Percentiles rank a stretch among this genome's conserved stretches.
phyloP scores from a whole-genome alignment of 2,797 vertebrate genomes.

The Avahi laniger region DNA sequence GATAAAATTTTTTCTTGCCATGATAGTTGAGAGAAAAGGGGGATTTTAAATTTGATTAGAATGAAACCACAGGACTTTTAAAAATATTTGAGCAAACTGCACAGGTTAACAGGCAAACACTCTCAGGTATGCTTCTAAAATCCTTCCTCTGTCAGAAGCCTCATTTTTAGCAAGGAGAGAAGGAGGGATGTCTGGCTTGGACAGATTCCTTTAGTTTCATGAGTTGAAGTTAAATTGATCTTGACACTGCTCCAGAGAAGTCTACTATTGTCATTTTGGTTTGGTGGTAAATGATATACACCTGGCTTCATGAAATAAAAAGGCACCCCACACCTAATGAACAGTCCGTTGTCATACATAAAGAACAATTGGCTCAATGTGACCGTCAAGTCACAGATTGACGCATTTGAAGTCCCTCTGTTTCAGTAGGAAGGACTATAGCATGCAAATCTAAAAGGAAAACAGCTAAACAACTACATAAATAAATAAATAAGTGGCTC shows the following conservation, averaged over 20 bases:
- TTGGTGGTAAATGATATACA: conserved; percentile 67
- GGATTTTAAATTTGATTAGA: conserved; percentile 50
- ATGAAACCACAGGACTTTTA: conserved; percentile 45
- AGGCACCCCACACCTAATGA: conserved; percentile 25
- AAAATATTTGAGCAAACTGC: conserved; percentile 59
- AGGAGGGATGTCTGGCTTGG: conserved; percentile 16
- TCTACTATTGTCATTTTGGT: conserved; percentile 62
- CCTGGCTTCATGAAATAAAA: neutral
- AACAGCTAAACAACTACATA: neutral
- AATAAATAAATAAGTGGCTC: conserved; percentile 23
- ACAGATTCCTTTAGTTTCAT: conserved; percentile 45
- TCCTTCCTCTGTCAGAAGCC: neutral
- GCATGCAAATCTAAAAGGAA: neutral
- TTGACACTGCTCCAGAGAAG: conserved; percentile 55
- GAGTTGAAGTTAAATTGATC: conserved; percentile 55
- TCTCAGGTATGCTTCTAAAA: conserved; percentile 52
- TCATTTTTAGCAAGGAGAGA: conserved; percentile 57
- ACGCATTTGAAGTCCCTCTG: neutral
- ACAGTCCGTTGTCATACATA: neutral
- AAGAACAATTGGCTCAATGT: conserved; percentile 14
- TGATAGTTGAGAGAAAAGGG: conserved; percentile 46
- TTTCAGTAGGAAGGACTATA: neutral
- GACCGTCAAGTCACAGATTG: neutral
- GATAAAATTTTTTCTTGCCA: conserved; percentile 45
- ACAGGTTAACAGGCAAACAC: conserved; percentile 28